Evolutionary conservation across 2,113 vertebrate species (phyloP).

Genomic region (Rhadina sibilatrix): DNA sequence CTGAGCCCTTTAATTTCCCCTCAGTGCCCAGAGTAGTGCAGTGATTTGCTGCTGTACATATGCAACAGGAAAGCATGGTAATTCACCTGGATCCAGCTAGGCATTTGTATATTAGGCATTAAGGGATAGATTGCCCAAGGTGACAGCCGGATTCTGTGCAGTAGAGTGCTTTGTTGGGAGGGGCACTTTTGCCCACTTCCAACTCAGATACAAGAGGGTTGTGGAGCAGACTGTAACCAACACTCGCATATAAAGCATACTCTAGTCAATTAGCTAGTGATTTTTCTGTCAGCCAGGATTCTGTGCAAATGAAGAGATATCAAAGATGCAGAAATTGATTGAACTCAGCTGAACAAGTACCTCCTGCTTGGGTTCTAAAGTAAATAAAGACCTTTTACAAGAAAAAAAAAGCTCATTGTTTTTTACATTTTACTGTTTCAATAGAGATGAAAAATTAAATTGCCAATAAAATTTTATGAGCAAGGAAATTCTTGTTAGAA

Average conservation of each 20-base stretch:
- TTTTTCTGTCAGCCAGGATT: constrained; percentile 65
- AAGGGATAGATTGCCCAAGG: background rate
- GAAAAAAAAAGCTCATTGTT: background rate
- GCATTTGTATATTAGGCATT: background rate
- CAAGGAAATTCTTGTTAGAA: constrained; percentile 36
- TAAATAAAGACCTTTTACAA: constrained; percentile 62
- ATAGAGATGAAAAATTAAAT: constrained; percentile 24
- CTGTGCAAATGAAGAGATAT: constrained; percentile 43
- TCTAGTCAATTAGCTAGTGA: constrained; percentile 54
- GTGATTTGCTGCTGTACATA: background rate
- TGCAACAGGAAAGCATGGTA: background rate
- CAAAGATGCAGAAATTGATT: constrained; percentile 63
- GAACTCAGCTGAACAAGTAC: constrained; percentile 64
- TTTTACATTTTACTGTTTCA: constrained; percentile 10
- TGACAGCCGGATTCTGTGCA: background rate
- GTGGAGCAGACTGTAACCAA: constrained; percentile 6
- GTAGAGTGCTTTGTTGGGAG: background rate
- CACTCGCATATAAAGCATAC: background rate
- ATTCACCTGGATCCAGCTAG: background rate
- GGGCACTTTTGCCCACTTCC: background rate
- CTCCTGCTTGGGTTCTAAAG: constrained; percentile 64
- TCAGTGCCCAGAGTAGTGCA: background rate
- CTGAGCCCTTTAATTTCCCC: background rate
- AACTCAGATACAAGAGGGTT: background rate
- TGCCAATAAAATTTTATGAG: constrained; percentile 24